Conservation (phyloP, 2,113 vertebrate species). For the Seriola dumerili region DNA sequence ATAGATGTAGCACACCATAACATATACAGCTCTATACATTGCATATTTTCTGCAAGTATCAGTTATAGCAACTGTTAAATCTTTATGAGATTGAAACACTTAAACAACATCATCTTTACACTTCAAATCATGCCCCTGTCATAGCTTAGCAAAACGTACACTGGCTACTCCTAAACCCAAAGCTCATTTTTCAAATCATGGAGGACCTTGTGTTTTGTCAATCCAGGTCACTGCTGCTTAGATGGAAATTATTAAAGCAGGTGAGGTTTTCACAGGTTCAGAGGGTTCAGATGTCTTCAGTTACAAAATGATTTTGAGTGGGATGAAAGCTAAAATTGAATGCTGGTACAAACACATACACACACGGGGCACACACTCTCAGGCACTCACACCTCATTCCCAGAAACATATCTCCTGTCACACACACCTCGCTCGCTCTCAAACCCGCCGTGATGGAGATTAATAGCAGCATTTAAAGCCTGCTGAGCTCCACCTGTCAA, state of each 20-base stretch:
- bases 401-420: conserved; percentile 77
- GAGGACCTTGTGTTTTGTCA: conserved; percentile 10
- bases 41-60: background rate
- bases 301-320: conserved; percentile 37
- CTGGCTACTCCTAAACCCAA: too few species aligned
- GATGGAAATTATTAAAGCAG: conserved; percentile 19
- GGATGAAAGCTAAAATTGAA: conserved; percentile 52
- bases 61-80: background rate
- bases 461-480: conserved; percentile 79
- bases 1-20: too few species aligned
- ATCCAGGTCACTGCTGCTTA: background rate
- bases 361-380: conserved; percentile 34
- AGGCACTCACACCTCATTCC: conserved; percentile 71
- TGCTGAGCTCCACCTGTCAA: conserved; percentile 81
- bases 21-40: background rate
- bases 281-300: conserved; percentile 40
- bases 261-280: conserved; percentile 48
- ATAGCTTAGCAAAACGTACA: too few species aligned
- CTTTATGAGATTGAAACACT: too few species aligned
- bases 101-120: too few species aligned
- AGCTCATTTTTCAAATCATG: background rate
- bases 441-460: conserved; percentile 73
- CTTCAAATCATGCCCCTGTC: background rate
- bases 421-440: conserved; percentile 59
- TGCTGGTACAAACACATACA: conserved; percentile 30